Conservation (phyloP, 2,113 vertebrate genomes). For the Erythrolamprus reginae region DNA sequence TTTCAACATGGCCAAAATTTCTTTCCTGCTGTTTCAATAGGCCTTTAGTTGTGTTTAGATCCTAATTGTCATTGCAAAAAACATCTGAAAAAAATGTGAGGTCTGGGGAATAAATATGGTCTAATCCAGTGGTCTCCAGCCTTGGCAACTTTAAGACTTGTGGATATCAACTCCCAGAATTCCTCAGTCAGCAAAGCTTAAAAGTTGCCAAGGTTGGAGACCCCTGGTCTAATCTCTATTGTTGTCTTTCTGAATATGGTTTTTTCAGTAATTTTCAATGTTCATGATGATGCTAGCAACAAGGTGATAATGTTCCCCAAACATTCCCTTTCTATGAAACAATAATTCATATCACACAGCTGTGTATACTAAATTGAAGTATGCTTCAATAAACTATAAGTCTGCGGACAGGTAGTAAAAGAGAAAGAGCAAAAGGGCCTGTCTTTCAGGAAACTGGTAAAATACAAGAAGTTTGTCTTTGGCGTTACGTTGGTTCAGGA, state of each 20-base stretch:
- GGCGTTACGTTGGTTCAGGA: not conserved
- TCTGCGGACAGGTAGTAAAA: not conserved
- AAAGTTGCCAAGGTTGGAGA: too few species aligned
- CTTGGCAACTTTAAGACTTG: too few species aligned
- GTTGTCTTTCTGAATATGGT: not conserved
- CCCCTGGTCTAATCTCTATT: not conserved
- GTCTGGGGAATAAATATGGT: not conserved
- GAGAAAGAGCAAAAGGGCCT: not conserved
- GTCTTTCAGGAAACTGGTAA: not conserved
- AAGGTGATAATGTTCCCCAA: not conserved
- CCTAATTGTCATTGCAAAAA: not conserved
- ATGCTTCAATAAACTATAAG: not conserved
- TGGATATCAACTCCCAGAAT: too few species aligned
- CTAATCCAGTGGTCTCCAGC: not conserved
- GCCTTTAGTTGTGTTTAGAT: not conserved
- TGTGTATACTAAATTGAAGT: not conserved
- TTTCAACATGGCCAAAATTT: fast-evolving
- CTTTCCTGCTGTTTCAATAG: not conserved
- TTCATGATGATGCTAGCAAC: not conserved
- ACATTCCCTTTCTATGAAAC: not conserved
- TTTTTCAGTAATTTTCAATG: not conserved
- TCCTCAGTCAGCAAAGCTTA: too few species aligned
- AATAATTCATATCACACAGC: not conserved
- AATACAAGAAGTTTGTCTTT: not conserved
- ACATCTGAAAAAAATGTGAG: not conserved